phyloP scores from a whole-genome alignment of 2,888 invertebrate species.

The Stenichneumon culpator region DNA sequence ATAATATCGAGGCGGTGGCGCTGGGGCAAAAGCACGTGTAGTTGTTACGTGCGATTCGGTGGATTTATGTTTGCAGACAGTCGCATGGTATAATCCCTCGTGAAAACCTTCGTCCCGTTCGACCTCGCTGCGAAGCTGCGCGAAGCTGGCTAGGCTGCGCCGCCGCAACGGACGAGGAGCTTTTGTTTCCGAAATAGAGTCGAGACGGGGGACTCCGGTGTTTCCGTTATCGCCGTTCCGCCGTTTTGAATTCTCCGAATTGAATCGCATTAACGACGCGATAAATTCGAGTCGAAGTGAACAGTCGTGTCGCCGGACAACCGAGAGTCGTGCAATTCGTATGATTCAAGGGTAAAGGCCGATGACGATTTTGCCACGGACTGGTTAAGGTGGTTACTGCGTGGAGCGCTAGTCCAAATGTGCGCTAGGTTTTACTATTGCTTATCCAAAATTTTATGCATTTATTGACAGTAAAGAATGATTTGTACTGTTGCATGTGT shows the following conservation, averaged over 20 bases:
- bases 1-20: background rate
- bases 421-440: too few relatives aligned
- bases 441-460: too few relatives aligned
- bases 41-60: slow-evolving; percentile 21
- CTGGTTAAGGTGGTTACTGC: too few relatives aligned
- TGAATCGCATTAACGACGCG: slow-evolving; percentile 35
- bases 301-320: background rate
- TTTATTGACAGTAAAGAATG: too few relatives aligned
- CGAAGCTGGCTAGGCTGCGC: background rate
- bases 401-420: too few relatives aligned
- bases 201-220: background rate
- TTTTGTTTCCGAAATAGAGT: slow-evolving; percentile 5
- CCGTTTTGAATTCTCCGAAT: slow-evolving; percentile 10
- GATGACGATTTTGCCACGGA: too few relatives aligned
- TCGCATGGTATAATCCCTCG: background rate
- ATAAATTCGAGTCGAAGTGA: slow-evolving; percentile 32
- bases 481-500: too few relatives aligned
- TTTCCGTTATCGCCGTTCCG: background rate
- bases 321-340: background rate
- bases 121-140: background rate
- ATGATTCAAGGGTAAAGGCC: too few relatives aligned
- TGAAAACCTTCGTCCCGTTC: slow-evolving; percentile 9
- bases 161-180: background rate
- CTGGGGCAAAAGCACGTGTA: background rate
- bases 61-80: slow-evolving; percentile 43